These are phyloP conservation scores for Sphinx pinastri DNA, from an alignment of 2,888 invertebrate genomes.

Conservation along the genomic window DNA sequence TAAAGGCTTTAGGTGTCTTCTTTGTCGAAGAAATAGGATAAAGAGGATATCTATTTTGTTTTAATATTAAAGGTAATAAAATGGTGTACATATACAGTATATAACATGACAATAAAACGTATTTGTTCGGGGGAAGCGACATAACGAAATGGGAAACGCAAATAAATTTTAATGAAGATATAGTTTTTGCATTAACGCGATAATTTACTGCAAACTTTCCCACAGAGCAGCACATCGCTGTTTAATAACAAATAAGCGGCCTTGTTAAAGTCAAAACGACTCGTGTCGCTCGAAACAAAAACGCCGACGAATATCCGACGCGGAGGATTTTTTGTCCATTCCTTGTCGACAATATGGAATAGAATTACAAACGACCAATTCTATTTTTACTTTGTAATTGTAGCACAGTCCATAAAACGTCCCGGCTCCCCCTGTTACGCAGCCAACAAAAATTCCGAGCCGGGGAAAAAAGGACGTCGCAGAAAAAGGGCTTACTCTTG, in stretches of 20 bases:
- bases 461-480: conserved; percentile 79
- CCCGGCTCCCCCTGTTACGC: conserved; percentile 55
- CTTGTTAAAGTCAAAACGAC: conserved; percentile 24
- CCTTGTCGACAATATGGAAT: conserved; percentile 66
- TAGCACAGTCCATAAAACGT: conserved; percentile 80
- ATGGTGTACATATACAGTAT: background rate
- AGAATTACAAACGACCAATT: conserved; percentile 75
- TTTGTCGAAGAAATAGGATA: too few species aligned
- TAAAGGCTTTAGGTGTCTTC: too few species aligned
- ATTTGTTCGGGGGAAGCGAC: background rate
- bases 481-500: conserved; percentile 83
- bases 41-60: background rate
- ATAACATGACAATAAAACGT: background rate
- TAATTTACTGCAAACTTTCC: background rate
- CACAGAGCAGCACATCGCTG: background rate
- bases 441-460: conserved; percentile 72
- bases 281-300: conserved; percentile 32
- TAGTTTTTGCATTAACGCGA: conserved; percentile 12
- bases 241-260: conserved; percentile 9
- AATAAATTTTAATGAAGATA: conserved; percentile 18
- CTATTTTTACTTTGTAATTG: conserved; percentile 83
- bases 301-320: conserved; percentile 42
- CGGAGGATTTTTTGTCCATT: conserved; percentile 50
- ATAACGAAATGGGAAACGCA: conserved; percentile 1
- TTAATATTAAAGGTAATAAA: background rate